phyloP scores from a whole-genome alignment of 1,140 invertebrate genomes.

The Thaumetopoea pityocampa region DNA sequence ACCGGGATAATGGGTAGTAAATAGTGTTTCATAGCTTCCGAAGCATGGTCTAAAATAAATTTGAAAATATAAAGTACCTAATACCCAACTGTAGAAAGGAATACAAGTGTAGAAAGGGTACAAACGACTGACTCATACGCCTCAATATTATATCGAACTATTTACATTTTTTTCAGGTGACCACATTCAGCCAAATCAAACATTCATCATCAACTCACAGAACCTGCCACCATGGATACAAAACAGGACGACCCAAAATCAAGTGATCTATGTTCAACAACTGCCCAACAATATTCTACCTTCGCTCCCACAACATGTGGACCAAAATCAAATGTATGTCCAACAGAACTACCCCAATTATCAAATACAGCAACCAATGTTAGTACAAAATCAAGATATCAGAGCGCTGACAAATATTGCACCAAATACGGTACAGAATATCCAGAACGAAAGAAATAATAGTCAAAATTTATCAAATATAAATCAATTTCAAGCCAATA shows the following conservation, averaged over 20 bases:
- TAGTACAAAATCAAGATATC: slow-evolving; percentile 40
- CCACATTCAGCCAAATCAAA: slow-evolving; percentile 58
- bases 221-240: slow-evolving; percentile 65
- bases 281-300: slow-evolving; percentile 43
- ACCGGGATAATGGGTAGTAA: no score
- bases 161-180: slow-evolving; percentile 43
- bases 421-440: slow-evolving; percentile 19
- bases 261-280: slow-evolving; percentile 58
- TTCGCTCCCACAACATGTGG: slow-evolving; percentile 40
- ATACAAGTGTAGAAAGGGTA: no score
- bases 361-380: slow-evolving; percentile 49
- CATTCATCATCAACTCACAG: slow-evolving; percentile 53
- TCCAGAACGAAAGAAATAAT: no score
- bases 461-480: no score
- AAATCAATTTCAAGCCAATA: no score
- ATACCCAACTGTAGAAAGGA: no score
- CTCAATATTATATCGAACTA: no score
- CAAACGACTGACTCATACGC: no score
- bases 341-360: slow-evolving; percentile 46
- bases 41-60: no score
- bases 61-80: no score
- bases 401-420: slow-evolving; percentile 25
- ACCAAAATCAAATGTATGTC: slow-evolving; percentile 52
- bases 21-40: no score
- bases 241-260: slow-evolving; percentile 47